Percentiles rank a stretch among this genome's conserved stretches.
phyloP scores from a whole-genome alignment of 2,888 invertebrate genomes.

The Latrodectus hesperus region DNA sequence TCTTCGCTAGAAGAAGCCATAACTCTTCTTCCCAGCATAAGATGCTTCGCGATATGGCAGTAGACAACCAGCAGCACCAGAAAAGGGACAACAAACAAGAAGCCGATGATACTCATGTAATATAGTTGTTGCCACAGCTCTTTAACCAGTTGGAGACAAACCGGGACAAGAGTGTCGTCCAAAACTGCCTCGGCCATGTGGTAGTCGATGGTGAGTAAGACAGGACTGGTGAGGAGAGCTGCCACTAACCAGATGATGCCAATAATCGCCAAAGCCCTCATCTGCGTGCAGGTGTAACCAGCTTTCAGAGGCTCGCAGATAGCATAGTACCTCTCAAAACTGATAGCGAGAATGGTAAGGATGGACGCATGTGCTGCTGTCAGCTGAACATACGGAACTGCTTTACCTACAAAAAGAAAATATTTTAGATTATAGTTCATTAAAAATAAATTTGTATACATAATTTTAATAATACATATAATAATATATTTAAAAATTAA shows the following conservation, averaged over 20 bases:
- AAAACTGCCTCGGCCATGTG: conserved; percentile 81
- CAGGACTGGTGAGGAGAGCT: conserved; percentile 80
- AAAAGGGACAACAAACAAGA: conserved; percentile 90
- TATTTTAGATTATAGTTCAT: no score
- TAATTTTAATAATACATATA: no score
- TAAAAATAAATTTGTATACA: no score
- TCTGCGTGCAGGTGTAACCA: conserved; percentile 75
- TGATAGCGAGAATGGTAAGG: conserved; percentile 93
- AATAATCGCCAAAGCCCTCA: conserved; percentile 74
- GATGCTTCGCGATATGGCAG: conserved; percentile 87
- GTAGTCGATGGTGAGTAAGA: conserved; percentile 84
- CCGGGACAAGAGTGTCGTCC: conserved; percentile 83
- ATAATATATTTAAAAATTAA: no score
- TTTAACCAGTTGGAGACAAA: conserved; percentile 87
- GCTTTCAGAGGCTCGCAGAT: conserved; percentile 93
- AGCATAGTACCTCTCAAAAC: conserved; percentile 90
- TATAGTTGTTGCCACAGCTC: conserved; percentile 86
- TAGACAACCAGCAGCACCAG: conserved; percentile 87
- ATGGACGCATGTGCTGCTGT: conserved; percentile 94
- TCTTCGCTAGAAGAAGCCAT: conserved; percentile 63
- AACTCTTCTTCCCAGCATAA: conserved; percentile 80
- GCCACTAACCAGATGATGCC: conserved; percentile 74
- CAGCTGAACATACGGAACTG: conserved; percentile 92
- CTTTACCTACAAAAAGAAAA: conserved; percentile 82
- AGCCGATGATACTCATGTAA: conserved; percentile 85